Conservation (phyloP, 1,140 invertebrate genomes). For the Brachionus manjavacas region DNA sequence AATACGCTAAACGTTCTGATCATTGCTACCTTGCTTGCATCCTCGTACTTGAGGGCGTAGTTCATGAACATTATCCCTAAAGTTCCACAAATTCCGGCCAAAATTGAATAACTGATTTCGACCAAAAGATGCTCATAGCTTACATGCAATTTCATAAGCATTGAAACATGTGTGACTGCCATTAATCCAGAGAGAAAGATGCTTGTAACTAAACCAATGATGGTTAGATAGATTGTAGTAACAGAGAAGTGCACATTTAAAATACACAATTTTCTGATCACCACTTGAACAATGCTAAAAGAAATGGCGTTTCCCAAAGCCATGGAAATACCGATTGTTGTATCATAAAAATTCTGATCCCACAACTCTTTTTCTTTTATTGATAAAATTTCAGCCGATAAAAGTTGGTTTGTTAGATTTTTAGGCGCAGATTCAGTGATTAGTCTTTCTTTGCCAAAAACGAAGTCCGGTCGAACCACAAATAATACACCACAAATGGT, state of each 20-base stretch:
- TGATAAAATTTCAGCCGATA: not conserved
- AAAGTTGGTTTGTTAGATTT: not conserved
- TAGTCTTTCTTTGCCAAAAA: conserved; percentile 7
- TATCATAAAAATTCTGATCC: not conserved
- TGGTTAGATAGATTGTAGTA: not conserved
- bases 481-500: conserved; percentile 24
- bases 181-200: not conserved
- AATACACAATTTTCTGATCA: conserved; percentile 15
- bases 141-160: not conserved
- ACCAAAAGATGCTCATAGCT: not conserved
- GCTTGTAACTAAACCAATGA: conserved; percentile 1
- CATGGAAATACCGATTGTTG: conserved; percentile 5
- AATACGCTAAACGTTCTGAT: conserved; percentile 23
- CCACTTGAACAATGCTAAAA: conserved; percentile 17
- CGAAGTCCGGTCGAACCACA: not conserved
- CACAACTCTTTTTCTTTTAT: not conserved
- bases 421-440: not conserved
- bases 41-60: conserved; percentile 13
- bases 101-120: conserved; percentile 3
- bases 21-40: conserved; percentile 29
- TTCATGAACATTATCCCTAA: conserved; percentile 31
- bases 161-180: not conserved
- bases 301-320: not conserved
- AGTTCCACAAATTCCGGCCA: not conserved
- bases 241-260: conserved; percentile 24